Evolutionary conservation across 2,888 invertebrate genomes (phyloP).

Genomic region (Sesia apiformis): DNA sequence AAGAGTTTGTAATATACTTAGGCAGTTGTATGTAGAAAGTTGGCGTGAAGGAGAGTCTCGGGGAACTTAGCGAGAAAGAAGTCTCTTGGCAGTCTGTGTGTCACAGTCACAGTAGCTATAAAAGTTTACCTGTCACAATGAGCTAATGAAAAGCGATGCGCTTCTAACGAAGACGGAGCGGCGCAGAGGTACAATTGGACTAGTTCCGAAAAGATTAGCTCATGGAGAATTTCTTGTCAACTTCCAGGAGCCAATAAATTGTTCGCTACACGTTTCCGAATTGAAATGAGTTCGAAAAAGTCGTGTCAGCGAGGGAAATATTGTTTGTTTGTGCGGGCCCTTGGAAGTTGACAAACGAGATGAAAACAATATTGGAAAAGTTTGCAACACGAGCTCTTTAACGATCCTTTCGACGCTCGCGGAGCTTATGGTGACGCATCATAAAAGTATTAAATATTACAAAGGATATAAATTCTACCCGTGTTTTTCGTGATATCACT

Average conservation of each 20-base stretch:
- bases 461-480: background rate
- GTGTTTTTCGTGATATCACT: no score
- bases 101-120: constrained; percentile 16
- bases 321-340: constrained; percentile 52
- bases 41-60: constrained; percentile 18
- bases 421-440: background rate
- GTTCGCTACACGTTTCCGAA: constrained; percentile 34
- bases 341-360: constrained; percentile 51
- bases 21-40: background rate
- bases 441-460: background rate
- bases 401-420: constrained; percentile 17
- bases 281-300: constrained; percentile 55
- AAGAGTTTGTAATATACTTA: no score
- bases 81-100: constrained; percentile 23
- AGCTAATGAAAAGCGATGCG: constrained; percentile 58
- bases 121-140: constrained; percentile 33
- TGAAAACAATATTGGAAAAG: constrained; percentile 67
- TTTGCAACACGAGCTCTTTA: constrained; percentile 35
- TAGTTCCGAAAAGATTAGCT: constrained; percentile 31
- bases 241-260: constrained; percentile 38
- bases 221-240: constrained; percentile 17
- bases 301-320: constrained; percentile 45
- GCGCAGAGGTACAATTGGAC: constrained; percentile 19
- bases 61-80: constrained; percentile 28
- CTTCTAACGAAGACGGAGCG: constrained; percentile 48